phyloP scores from a whole-genome alignment of 2,888 invertebrate species.

The Notocelia uddmanniana region DNA sequence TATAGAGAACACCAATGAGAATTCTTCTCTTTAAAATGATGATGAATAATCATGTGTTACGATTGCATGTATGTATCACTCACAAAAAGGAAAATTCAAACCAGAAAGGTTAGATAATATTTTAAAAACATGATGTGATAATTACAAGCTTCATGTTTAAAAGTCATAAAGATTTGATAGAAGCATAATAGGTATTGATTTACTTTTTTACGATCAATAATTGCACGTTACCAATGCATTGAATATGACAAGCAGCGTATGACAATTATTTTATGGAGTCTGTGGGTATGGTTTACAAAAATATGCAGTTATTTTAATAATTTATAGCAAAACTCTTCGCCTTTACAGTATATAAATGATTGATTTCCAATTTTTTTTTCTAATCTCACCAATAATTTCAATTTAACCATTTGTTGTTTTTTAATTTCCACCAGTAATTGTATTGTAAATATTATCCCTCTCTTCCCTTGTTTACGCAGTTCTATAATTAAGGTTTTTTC shows the following conservation, averaged over 20 bases:
- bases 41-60: too few relatives aligned
- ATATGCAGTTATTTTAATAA: too few relatives aligned
- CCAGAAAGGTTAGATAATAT: too few relatives aligned
- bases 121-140: too few relatives aligned
- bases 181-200: neutral
- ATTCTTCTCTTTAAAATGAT: too few relatives aligned
- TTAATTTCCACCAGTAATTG: neutral
- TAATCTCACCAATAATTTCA: neutral
- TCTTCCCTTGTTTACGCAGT: constrained; percentile 23
- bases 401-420: neutral
- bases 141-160: neutral
- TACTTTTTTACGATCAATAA: constrained; percentile 25
- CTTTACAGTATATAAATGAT: too few relatives aligned
- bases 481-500: constrained; percentile 36
- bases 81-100: neutral
- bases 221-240: neutral
- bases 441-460: constrained; percentile 21
- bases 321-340: too few relatives aligned
- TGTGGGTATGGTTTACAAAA: neutral
- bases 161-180: neutral
- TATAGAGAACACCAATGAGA: too few relatives aligned
- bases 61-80: too few relatives aligned
- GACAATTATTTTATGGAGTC: neutral
- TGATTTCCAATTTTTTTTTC: neutral
- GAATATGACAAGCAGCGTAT: neutral